phyloP scores from a whole-genome alignment of 2,888 invertebrate species.

The Oxytorus armatus region DNA sequence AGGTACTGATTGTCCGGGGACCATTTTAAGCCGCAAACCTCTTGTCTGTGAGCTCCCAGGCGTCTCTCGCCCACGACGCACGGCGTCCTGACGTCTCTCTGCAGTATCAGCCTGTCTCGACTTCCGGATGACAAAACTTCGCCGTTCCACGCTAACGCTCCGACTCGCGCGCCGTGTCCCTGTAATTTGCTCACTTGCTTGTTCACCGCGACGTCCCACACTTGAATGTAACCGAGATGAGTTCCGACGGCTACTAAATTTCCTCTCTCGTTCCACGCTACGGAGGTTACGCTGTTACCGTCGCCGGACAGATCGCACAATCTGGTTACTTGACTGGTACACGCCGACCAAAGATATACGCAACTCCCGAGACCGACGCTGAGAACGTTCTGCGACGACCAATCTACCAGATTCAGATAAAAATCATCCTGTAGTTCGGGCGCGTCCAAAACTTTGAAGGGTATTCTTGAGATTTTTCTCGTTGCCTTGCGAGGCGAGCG shows the following conservation, averaged over 20 bases:
- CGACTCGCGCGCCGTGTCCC: slow-evolving; percentile 96
- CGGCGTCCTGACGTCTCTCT: slow-evolving; percentile 96
- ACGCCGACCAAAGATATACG: slow-evolving; percentile 99
- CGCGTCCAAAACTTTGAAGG: slow-evolving; percentile 98
- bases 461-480: slow-evolving; percentile 98
- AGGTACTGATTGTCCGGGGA: slow-evolving; percentile 98
- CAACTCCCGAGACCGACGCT: slow-evolving; percentile 99
- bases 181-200: slow-evolving; percentile 96
- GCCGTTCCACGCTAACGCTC: slow-evolving; percentile 99
- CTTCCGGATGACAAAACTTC: slow-evolving; percentile 98
- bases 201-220: slow-evolving; percentile 98
- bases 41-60: slow-evolving; percentile 96
- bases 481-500: slow-evolving; percentile 99
- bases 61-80: slow-evolving; percentile 91
- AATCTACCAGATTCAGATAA: slow-evolving; percentile 97
- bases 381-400: slow-evolving; percentile 99
- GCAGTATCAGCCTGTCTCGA: slow-evolving; percentile 96
- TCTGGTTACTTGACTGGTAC: slow-evolving; percentile 98
- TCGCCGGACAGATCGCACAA: slow-evolving; percentile 97
- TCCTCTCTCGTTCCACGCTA: slow-evolving; percentile 99
- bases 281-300: slow-evolving; percentile 98
- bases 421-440: slow-evolving; percentile 99
- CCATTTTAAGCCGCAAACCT: slow-evolving; percentile 99
- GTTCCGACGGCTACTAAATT: slow-evolving; percentile 99
- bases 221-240: slow-evolving; percentile 97